These are phyloP conservation scores for Indicator maculatus DNA, from an alignment of 2,113 vertebrate species.

Conservation along the genomic window DNA sequence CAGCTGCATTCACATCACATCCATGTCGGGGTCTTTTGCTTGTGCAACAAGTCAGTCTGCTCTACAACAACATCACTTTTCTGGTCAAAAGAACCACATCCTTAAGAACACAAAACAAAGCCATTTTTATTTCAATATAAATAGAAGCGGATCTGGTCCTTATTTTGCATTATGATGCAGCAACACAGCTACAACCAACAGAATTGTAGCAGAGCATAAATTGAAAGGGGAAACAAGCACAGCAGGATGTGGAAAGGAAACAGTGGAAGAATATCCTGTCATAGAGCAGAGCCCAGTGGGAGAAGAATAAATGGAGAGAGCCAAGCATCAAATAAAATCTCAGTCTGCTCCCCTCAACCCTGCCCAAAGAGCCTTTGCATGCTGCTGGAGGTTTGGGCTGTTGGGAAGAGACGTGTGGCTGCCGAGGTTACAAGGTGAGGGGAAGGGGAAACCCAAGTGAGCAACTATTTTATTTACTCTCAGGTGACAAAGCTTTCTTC, in stretches of 20 bases:
- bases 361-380: background rate
- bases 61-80: background rate
- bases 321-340: background rate
- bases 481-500: background rate
- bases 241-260: background rate
- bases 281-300: background rate
- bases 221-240: background rate
- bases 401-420: fast-evolving
- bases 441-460: background rate
- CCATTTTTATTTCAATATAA: background rate
- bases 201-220: background rate
- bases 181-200: background rate
- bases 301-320: background rate
- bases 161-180: background rate
- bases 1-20: background rate
- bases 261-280: background rate
- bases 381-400: background rate
- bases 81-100: background rate
- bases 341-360: background rate
- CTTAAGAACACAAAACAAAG: background rate
- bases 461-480: background rate
- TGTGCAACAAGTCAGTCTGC: background rate
- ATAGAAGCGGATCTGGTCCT: fast-evolving
- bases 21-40: background rate
- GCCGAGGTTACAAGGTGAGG: fast-evolving